Percentiles rank a stretch among this genome's conserved stretches.
These are phyloP conservation scores for Cotesia vestalis DNA, from an alignment of 1,140 invertebrate genomes.

Conservation along the genomic window DNA sequence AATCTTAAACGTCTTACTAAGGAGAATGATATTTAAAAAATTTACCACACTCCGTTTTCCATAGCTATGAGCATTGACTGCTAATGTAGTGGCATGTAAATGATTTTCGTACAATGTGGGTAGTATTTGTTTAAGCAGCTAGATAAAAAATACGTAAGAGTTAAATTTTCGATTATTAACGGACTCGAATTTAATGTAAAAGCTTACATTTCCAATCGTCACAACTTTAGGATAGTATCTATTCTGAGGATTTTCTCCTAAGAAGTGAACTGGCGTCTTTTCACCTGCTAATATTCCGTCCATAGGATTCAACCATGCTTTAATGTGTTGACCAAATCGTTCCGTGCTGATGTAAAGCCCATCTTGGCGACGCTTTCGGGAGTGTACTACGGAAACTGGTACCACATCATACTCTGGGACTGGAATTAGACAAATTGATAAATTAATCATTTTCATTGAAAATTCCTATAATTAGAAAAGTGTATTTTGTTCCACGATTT, in stretches of 20 bases:
- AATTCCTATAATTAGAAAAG: no score
- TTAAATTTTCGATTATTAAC: not conserved
- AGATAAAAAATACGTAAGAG: no score
- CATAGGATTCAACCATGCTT: conserved; percentile 73
- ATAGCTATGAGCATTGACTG: not conserved
- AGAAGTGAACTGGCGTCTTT: conserved; percentile 10
- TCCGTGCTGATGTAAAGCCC: conserved; percentile 72
- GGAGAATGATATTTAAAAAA: not conserved
- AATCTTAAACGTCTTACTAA: not conserved
- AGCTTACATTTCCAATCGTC: not conserved
- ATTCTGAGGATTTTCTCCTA: not conserved
- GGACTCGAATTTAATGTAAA: not conserved
- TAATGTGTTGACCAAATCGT: conserved; percentile 73
- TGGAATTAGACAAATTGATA: not conserved
- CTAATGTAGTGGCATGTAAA: not conserved
- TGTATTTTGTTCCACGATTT: no score
- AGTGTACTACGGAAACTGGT: conserved; percentile 46
- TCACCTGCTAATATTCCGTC: conserved; percentile 58
- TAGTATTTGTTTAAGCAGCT: no score
- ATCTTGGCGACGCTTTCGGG: conserved; percentile 33
- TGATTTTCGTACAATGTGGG: not conserved
- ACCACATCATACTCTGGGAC: conserved; percentile 22
- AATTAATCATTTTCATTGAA: no score
- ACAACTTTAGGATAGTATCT: not conserved
- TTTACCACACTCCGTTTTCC: not conserved